phyloP scores from a whole-genome alignment of 2,113 vertebrate genomes.

The Myotis yumanensis region DNA sequence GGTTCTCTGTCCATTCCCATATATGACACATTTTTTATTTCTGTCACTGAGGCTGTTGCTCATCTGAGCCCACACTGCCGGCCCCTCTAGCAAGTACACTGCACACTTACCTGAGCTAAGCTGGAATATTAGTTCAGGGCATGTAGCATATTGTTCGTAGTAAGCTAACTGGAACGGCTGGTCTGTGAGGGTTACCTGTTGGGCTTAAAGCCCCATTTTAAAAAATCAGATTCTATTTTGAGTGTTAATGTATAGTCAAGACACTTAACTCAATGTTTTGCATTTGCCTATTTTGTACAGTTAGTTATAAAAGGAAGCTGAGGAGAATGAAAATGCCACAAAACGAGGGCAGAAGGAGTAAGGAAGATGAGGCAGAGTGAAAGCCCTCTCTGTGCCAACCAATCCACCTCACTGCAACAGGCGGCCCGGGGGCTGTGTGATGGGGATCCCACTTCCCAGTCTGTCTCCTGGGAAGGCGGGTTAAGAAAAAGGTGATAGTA shows the following conservation, averaged over 20 bases:
- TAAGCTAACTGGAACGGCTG: neutral
- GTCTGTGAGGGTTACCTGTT: neutral
- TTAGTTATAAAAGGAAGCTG: conserved; percentile 49
- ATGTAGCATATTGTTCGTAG: neutral
- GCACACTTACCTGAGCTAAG: neutral
- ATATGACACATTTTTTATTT: neutral
- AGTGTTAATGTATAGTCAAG: conserved; percentile 42
- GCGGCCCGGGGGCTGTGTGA: neutral
- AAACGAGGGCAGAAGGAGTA: neutral
- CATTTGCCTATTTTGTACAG: conserved; percentile 32
- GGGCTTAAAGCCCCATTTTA: conserved; percentile 40
- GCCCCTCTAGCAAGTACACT: neutral
- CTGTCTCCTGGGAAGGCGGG: neutral
- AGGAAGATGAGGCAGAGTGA: neutral
- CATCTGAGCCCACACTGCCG: neutral
- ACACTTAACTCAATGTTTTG: neutral
- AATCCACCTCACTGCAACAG: neutral
- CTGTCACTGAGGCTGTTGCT: neutral
- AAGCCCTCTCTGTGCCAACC: neutral
- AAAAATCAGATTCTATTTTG: conserved; percentile 30
- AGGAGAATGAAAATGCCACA: neutral
- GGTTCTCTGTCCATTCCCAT: neutral
- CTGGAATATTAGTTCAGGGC: neutral
- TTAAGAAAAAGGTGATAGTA: conserved; percentile 4
- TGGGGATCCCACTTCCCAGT: neutral